Base-by-base conservation (phyloP, 1,140 invertebrate genomes). In the Stegodyphus dumicola region DNA sequence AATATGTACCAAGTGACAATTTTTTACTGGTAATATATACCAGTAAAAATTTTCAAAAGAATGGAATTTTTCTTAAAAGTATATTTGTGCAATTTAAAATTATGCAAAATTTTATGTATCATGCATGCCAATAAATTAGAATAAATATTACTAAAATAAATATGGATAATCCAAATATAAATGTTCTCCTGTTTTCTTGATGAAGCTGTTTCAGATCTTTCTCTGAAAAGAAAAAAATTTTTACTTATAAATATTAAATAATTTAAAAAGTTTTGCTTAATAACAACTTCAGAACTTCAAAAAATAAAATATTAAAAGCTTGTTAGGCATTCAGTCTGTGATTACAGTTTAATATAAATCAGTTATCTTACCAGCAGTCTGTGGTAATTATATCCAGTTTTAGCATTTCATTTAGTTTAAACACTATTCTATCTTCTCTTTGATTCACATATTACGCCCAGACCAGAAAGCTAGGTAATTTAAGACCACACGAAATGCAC, bases 61-160 rank as follows among this genome's bases (percentile, higher is more conserved):
- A 33, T 33, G 33, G 33, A 33, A 33, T 33, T 33, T 33, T 33
- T 33, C 3, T 3, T 33, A 33, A 33, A 33, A 33, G 3, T 33
- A 33, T 1, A 33, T 33, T 33, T 33, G 33, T 33, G 3, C 3
- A 33, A 33, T 33, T 33, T 33, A 33, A 33, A 33, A 33, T 33
- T 33, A 33, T 33, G 33, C 3, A 33, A 33, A 33, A 33, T 33
- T 33, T 33, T 33, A 33, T 33, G 33, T 1, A 33, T 33, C 33
- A 33, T 33, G 33, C 33, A 33, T 33, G 33, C 33, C 33, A 65
- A 65, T 60, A 77, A 15, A 60, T 15, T 6, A 64, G 13, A 33
- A 65, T 49, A n/a, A 77, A 77, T 48, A 77, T 11, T 77, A 77
- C 18, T 49, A 77, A 17, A 10, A 77, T 64, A 77, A 77, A 77